These are phyloP conservation scores for Lasioglossum villosulum DNA, from an alignment of 2,888 invertebrate species.

Conservation along the genomic window DNA sequence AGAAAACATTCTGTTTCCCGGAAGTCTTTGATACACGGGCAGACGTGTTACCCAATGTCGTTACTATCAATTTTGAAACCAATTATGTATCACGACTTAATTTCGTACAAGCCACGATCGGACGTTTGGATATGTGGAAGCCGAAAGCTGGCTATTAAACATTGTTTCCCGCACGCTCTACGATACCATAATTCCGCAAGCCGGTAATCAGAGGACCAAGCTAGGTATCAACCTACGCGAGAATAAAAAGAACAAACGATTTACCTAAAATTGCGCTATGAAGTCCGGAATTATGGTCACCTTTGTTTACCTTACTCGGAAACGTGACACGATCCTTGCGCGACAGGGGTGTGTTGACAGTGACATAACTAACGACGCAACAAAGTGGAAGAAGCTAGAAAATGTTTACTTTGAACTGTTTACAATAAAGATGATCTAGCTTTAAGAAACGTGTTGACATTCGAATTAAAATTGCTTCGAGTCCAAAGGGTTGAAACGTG, in stretches of 20 bases:
- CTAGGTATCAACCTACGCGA: not conserved
- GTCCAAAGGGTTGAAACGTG: too few relatives aligned
- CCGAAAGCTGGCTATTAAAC: not conserved
- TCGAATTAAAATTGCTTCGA: too few relatives aligned
- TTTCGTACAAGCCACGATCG: not conserved
- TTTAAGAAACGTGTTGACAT: too few relatives aligned
- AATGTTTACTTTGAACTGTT: too few relatives aligned
- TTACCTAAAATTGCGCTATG: not conserved
- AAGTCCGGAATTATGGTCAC: not conserved
- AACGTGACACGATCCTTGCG: not conserved
- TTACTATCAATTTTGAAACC: not conserved
- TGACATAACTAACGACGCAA: not conserved
- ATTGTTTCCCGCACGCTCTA: not conserved
- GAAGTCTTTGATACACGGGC: not conserved
- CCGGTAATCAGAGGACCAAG: constrained; percentile 11
- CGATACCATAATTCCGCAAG: not conserved
- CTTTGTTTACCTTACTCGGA: not conserved
- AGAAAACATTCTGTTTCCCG: not conserved
- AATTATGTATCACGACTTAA: not conserved
- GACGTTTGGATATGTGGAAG: constrained; percentile 6
- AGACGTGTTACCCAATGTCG: not conserved
- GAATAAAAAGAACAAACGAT: not conserved
- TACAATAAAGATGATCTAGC: too few relatives aligned
- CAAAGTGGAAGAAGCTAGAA: too few relatives aligned
- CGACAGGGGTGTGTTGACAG: not conserved